Percentiles rank a stretch among this genome's conserved stretches.
These are phyloP conservation scores for Manis javanica DNA, from an alignment of 2,797 vertebrate species.

Conservation along the genomic window DNA sequence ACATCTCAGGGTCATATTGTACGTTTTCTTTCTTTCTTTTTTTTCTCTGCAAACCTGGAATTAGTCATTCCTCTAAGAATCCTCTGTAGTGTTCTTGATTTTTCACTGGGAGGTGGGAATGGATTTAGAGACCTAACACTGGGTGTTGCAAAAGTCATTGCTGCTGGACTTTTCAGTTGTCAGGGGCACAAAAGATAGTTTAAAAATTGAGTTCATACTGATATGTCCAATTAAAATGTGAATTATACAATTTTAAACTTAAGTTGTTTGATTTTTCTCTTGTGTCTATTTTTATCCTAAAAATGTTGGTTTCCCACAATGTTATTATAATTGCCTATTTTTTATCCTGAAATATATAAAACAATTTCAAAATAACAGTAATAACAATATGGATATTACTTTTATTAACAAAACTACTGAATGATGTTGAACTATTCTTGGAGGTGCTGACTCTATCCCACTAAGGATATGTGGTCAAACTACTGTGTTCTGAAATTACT, in stretches of 20 bases:
- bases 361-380: not conserved
- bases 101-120: not conserved
- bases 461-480: not conserved
- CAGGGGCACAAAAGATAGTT: not conserved
- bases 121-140: not conserved
- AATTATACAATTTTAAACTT: conserved; percentile 1
- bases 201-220: not conserved
- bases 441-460: not conserved
- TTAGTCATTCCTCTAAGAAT: conserved; percentile 2
- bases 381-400: not conserved
- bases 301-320: not conserved
- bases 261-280: not conserved
- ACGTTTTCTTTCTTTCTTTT: not conserved
- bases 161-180: not conserved
- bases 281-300: not conserved
- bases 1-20: not conserved
- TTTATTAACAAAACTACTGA: not conserved
- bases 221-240: not conserved
- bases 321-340: not conserved
- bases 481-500: not conserved
- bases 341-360: not conserved
- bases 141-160: not conserved
- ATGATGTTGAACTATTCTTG: not conserved
- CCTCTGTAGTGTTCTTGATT: not conserved
- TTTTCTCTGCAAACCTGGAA: not conserved